Conservation (phyloP, 2,888 invertebrate genomes). For the Ormyrus rosae region DNA sequence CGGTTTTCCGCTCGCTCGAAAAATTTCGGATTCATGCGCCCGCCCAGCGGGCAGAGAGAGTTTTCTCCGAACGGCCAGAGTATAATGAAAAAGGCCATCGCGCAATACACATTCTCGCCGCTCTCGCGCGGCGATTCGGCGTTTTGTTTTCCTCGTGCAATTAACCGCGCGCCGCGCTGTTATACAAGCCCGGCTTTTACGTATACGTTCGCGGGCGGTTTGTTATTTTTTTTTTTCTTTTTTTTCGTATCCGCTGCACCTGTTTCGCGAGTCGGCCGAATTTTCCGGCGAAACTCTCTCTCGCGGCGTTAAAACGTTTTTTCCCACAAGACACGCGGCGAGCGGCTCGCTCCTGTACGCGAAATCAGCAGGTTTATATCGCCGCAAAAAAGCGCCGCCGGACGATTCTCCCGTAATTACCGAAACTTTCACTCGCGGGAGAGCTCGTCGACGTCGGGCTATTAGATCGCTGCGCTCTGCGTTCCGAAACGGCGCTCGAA, state of each 20-base stretch:
- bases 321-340: not conserved
- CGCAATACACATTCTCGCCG: no score
- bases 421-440: conserved; percentile 49
- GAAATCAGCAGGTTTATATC: conserved; percentile 21
- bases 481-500: not conserved
- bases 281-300: not conserved
- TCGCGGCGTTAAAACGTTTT: not conserved
- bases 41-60: no score
- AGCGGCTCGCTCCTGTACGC: not conserved
- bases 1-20: no score
- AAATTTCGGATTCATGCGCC: no score
- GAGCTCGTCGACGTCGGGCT: conserved; percentile 16
- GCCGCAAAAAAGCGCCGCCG: not conserved
- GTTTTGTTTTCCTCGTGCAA: not conserved
- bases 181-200: not conserved
- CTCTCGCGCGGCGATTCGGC: no score
- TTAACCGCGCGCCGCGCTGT: not conserved
- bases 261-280: not conserved
- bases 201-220: no score
- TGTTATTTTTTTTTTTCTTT: no score
- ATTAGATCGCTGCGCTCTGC: not conserved
- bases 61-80: no score
- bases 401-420: conserved; percentile 47
- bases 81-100: no score
- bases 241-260: not conserved